Percentiles rank a stretch among this genome's conserved stretches.
Evolutionary conservation across 2,797 vertebrate species (phyloP).

Genomic region (Tamandua tetradactyla): DNA sequence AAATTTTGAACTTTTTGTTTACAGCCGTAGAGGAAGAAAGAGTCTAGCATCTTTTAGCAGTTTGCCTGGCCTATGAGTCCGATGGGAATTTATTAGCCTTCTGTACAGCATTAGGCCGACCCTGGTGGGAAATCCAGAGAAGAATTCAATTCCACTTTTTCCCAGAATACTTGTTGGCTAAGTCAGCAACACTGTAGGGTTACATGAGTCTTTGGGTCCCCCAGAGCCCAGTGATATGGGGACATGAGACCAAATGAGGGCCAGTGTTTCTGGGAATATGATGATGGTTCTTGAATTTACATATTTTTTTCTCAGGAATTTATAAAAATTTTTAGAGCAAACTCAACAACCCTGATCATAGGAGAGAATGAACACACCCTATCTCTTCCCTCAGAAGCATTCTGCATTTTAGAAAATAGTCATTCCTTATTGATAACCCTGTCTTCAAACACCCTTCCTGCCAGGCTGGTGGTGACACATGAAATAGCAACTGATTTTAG

Average conservation of each 20-base stretch:
- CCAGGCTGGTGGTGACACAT: not conserved
- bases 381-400: not conserved
- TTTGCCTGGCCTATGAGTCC: not conserved
- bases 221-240: constrained; percentile 38
- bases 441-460: constrained; percentile 9
- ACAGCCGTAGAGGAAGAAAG: not conserved
- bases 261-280: constrained; percentile 56
- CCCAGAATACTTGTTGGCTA: constrained; percentile 62
- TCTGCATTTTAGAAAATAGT: constrained; percentile 32
- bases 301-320: constrained; percentile 67
- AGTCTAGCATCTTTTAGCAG: not conserved
- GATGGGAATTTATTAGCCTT: constrained; percentile 11
- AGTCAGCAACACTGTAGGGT: constrained; percentile 29
- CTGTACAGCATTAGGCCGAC: not conserved
- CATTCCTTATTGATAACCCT: not conserved
- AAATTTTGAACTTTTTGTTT: not conserved
- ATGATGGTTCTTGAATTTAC: constrained; percentile 9
- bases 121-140: constrained; percentile 1
- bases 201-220: constrained; percentile 32
- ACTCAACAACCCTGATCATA: not conserved
- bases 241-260: constrained; percentile 21
- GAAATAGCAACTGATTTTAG: not conserved
- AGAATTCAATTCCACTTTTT: constrained; percentile 59
- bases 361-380: not conserved
- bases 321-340: not conserved